Conservation (phyloP, 2,113 vertebrate species). For the Machaerirhynchus nigripectus region DNA sequence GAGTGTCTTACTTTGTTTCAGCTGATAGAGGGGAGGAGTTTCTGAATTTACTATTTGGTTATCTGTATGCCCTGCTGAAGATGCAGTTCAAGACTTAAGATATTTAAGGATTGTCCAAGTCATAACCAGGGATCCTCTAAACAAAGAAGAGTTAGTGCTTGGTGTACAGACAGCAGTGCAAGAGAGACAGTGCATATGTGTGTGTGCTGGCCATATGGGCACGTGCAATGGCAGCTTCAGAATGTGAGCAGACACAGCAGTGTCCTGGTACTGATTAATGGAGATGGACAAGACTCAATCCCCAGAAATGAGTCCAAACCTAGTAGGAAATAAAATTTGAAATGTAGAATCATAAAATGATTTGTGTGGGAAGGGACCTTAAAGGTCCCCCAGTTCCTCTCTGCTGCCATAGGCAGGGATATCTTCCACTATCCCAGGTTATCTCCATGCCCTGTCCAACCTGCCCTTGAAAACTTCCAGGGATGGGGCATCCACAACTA, state of each 20-base stretch:
- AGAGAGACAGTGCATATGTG: accelerated
- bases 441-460: background rate
- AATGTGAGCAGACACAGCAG: background rate
- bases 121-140: background rate
- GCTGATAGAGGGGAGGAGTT: background rate
- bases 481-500: too few relatives aligned
- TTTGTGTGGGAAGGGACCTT: background rate
- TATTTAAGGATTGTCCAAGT: background rate
- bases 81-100: background rate
- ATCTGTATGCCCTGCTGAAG: background rate
- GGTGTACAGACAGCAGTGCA: background rate
- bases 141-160: background rate
- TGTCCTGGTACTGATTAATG: background rate
- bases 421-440: background rate
- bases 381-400: background rate
- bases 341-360: too few relatives aligned
- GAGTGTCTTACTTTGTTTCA: background rate
- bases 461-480: background rate
- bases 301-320: background rate
- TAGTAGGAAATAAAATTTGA: background rate
- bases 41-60: background rate
- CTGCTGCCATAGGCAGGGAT: background rate
- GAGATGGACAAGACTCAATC: background rate
- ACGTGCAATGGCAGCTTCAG: background rate
- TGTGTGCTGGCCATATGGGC: accelerated